A percentile compares a stretch with the other conserved stretches of the same genome.
Conservation (phyloP, 2,888 invertebrate species). For the Lobophora halterata region DNA sequence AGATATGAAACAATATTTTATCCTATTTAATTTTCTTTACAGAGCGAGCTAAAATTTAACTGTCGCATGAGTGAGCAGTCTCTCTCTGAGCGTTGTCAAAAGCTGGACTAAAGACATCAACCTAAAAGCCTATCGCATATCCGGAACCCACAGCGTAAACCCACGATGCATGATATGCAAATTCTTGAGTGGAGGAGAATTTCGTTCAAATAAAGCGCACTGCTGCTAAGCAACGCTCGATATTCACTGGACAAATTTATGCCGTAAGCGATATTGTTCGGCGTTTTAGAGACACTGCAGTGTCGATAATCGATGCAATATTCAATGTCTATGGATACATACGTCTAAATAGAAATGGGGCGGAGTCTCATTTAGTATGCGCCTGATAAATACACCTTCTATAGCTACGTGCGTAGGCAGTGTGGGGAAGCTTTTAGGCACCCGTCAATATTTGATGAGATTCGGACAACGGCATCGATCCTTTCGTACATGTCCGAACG, state of each 20-base stretch:
- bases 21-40: no score
- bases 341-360: constrained; percentile 22
- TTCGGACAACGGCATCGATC: constrained; percentile 54
- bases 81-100: no score
- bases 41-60: no score
- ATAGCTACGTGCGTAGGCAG: constrained; percentile 39
- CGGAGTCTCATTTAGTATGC: constrained; percentile 53
- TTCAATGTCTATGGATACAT: constrained; percentile 12
- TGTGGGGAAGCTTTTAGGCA: constrained; percentile 57
- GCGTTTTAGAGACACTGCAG: constrained; percentile 11
- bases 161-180: no score
- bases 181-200: no score
- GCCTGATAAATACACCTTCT: constrained; percentile 49
- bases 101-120: no score
- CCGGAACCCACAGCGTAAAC: no score
- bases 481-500: constrained; percentile 37
- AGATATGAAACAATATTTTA: no score
- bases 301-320: constrained; percentile 16
- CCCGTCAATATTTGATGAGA: constrained; percentile 73
- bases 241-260: constrained; percentile 2
- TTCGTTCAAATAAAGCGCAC: no score
- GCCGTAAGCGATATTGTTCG: constrained; percentile 1
- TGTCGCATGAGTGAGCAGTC: no score
- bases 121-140: no score
- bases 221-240: neutral